Evolutionary conservation across 1,140 invertebrate species (phyloP), one percentile per base, ranked within the genome.

Genomic region (Zophobas morio): DNA sequence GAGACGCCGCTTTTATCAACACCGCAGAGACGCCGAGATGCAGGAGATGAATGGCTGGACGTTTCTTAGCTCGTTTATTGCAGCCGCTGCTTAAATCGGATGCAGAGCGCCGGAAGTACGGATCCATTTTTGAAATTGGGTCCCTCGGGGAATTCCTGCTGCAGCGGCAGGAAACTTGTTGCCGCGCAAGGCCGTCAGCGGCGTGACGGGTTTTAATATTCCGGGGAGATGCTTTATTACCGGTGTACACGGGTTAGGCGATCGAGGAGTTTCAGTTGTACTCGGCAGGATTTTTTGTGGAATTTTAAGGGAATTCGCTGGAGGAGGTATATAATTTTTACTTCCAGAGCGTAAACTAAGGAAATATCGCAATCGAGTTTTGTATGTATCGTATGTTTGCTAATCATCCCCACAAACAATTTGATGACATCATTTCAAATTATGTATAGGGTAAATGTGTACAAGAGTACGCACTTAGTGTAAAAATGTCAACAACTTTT

Each of bases 1-100:
- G 2, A 51, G 49, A 51, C 56, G 56, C 3, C n/a, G 60, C 60
- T 66, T 66, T 66, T 60, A 60, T 60, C 56, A 60, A 60, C 56
- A 35, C 36, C 6, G 56, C 56, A 39, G 56, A 60, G 56, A 60
- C 56, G 35, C 5, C 34, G 56, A 60, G 56, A 46, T 39, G 56
- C 35, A 36, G 56, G 56, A 60, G 56, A 46, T 39, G 56, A 60
- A 46, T 46, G 42, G 42, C 6, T 8, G 42, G 42, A 46, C 42
- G 6, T 51, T 51, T 20, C 4, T 51, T 20, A 20, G 49, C 6
- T 51, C 49, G 49, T 51, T 51, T 51, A 20, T 51, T 51, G 4
- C 49, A 51, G 49, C 20, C 49, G n/a, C 2, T 20, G 49, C n/a
- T 20, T n/a, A 51, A 46, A 20, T 51, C 49, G n/a, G 4, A 51